Conservation (phyloP, 2,113 vertebrate species). For the Mesocricetus auratus region DNA sequence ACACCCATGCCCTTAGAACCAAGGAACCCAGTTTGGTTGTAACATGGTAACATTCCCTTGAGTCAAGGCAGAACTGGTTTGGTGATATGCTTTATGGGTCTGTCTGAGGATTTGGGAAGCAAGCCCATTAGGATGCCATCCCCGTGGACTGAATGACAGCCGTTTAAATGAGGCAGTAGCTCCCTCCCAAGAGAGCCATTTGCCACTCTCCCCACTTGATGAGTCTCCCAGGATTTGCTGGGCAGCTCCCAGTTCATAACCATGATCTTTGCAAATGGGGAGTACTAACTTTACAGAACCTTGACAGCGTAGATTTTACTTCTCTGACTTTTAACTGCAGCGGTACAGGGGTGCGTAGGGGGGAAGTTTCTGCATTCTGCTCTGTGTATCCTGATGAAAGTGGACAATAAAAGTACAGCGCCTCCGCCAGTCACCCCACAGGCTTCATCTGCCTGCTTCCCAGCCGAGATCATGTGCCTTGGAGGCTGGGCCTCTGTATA, state of each 20-base stretch:
- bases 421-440: background rate
- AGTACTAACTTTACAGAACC: background rate
- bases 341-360: background rate
- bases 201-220: background rate
- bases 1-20: background rate
- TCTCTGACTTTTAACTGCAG: background rate
- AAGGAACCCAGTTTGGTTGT: background rate
- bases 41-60: background rate
- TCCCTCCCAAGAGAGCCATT: background rate
- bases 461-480: background rate
- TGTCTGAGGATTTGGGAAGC: background rate
- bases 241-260: background rate
- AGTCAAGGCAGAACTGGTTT: background rate
- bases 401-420: background rate
- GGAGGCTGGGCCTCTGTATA: background rate
- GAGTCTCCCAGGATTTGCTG: background rate
- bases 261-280: background rate
- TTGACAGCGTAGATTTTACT: constrained; percentile 11
- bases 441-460: background rate
- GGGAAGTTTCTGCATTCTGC: background rate
- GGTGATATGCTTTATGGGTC: background rate
- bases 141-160: background rate
- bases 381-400: background rate
- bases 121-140: background rate
- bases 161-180: background rate